Evolutionary conservation across 2,888 invertebrate genomes (phyloP).

Genomic region (Auanema freiburgensis): DNA sequence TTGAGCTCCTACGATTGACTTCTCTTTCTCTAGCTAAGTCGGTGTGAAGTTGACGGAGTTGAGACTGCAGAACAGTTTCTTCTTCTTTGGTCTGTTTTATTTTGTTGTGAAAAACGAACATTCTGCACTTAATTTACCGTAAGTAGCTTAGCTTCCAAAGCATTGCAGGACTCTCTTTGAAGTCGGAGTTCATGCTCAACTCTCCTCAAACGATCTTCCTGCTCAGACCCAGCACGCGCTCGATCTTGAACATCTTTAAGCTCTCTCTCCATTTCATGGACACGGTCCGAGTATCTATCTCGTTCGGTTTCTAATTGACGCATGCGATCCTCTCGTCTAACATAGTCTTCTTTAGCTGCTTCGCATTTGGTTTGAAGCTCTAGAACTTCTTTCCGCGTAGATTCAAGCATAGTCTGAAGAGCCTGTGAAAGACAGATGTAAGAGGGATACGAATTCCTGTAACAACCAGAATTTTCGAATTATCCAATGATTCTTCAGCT

Average conservation of each 20-base stretch:
- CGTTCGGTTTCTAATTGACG: slow-evolving; percentile 16
- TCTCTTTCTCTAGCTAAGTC: slow-evolving; percentile 21
- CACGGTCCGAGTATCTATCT: slow-evolving; percentile 17
- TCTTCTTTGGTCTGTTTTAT: slow-evolving; percentile 13
- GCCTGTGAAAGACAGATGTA: too few species aligned
- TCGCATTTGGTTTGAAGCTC: slow-evolving; percentile 13
- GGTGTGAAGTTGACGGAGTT: slow-evolving; percentile 15
- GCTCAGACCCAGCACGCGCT: slow-evolving; percentile 7
- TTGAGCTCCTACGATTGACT: background rate
- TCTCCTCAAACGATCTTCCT: slow-evolving; percentile 12
- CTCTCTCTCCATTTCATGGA: slow-evolving; percentile 31
- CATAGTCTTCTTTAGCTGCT: slow-evolving; percentile 6
- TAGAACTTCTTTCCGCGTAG: slow-evolving; percentile 7
- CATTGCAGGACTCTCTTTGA: slow-evolving; percentile 12
- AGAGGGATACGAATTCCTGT: too few species aligned
- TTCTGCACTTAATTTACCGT: slow-evolving; percentile 8
- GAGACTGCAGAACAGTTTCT: slow-evolving; percentile 10
- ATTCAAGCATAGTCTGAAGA: slow-evolving; percentile 10
- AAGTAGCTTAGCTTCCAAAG: slow-evolving; percentile 15
- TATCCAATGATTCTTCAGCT: background rate
- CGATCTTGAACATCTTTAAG: slow-evolving; percentile 24
- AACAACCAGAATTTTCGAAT: too few species aligned
- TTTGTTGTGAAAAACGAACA: background rate
- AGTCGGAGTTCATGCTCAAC: slow-evolving; percentile 19
- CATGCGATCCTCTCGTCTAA: slow-evolving; percentile 5